phyloP scores from a whole-genome alignment of 35 echinoderm and acorn worm species.

The Eucidaris tribuloides region DNA sequence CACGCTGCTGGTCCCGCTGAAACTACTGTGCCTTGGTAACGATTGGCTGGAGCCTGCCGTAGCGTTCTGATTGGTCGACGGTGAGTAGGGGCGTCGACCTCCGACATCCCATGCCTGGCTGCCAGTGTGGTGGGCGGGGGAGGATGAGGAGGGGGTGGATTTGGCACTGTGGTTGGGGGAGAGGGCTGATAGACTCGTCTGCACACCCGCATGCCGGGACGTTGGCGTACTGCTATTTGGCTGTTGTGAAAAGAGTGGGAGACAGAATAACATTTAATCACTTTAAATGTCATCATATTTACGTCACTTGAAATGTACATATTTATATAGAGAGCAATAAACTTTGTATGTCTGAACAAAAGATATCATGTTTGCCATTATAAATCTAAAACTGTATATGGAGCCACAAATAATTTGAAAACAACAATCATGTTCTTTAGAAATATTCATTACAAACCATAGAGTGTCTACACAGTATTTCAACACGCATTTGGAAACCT shows the following conservation, averaged over 20 bases:
- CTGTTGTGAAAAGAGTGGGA: not conserved
- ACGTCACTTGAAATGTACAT: too few relatives aligned
- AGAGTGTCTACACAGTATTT: too few relatives aligned
- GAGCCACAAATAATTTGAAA: too few relatives aligned
- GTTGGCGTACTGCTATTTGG: not conserved
- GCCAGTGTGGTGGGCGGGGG: not conserved
- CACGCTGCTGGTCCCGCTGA: conserved; percentile 26
- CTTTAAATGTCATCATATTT: too few relatives aligned
- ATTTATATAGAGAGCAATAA: too few relatives aligned
- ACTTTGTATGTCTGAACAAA: too few relatives aligned
- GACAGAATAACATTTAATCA: not conserved
- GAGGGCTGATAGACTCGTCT: conserved; percentile 22
- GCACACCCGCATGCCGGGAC: conserved; percentile 2
- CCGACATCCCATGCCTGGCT: conserved; percentile 14
- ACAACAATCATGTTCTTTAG: too few relatives aligned
- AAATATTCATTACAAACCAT: too few relatives aligned
- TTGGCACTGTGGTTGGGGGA: conserved; percentile 12
- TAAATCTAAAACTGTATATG: too few relatives aligned
- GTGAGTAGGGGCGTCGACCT: not conserved
- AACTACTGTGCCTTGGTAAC: not conserved
- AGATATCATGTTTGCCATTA: too few relatives aligned
- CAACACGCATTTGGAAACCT: too few relatives aligned
- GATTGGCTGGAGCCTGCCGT: not conserved
- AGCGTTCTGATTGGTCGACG: conserved; percentile 1
- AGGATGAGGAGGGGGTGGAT: not conserved